phyloP scores from a whole-genome alignment of 2,113 vertebrate species.

The Rhabdornis inornatus region DNA sequence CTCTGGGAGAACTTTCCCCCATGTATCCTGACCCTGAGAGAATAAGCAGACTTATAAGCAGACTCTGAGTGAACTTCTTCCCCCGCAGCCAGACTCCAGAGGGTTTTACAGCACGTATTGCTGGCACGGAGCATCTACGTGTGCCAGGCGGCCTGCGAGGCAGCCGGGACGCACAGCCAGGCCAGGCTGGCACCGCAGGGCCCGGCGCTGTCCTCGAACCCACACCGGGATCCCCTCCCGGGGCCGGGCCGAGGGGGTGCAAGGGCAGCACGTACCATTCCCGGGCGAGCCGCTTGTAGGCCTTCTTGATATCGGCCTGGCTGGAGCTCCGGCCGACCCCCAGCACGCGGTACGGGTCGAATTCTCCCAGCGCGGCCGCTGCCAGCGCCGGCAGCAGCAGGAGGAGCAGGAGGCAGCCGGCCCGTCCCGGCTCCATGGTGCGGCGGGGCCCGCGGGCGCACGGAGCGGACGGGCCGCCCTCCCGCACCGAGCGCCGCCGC shows the following conservation, averaged over 20 bases:
- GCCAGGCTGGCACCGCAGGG: background rate
- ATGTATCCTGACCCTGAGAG: too few species aligned
- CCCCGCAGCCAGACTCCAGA: background rate
- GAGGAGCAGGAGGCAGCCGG: background rate
- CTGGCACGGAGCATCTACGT: fast-evolving
- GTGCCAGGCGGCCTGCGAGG: background rate
- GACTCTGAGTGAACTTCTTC: too few species aligned
- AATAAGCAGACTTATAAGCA: background rate
- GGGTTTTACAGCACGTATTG: fast-evolving
- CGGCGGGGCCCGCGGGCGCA: background rate
- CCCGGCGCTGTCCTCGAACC: background rate
- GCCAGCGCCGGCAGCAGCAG: constrained; percentile 71
- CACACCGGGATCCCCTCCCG: background rate
- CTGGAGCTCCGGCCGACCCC: constrained; percentile 84
- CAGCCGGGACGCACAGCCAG: fast-evolving
- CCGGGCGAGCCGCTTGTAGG: constrained; percentile 92
- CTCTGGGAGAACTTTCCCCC: background rate
- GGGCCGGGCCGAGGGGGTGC: background rate
- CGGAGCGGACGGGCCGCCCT: background rate
- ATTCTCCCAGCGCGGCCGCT: constrained; percentile 74
- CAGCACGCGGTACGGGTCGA: constrained; percentile 90
- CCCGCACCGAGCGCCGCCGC: background rate
- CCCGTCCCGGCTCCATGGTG: constrained; percentile 66
- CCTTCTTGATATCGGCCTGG: constrained; percentile 94
- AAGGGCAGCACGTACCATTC: constrained; percentile 82